These are phyloP conservation scores for Gibbula magus DNA, from an alignment of 2,888 invertebrate genomes.

Conservation along the genomic window DNA sequence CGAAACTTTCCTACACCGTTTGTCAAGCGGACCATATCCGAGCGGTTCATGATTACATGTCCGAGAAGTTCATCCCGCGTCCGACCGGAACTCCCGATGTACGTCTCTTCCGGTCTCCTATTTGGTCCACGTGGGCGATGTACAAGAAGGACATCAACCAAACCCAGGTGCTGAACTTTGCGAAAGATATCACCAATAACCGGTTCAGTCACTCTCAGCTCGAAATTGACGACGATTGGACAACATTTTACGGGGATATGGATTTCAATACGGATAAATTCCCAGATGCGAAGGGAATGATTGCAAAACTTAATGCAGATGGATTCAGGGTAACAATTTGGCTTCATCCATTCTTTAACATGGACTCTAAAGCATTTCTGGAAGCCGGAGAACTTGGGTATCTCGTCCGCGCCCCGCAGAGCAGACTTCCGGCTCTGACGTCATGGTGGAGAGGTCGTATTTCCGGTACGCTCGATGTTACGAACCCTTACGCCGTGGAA, in stretches of 20 bases:
- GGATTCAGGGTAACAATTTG: constrained; percentile 88
- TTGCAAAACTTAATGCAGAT: constrained; percentile 78
- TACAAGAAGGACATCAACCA: constrained; percentile 84
- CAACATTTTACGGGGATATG: constrained; percentile 88
- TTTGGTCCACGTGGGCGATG: constrained; percentile 93
- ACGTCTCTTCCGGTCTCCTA: constrained; percentile 85
- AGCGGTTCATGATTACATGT: constrained; percentile 73
- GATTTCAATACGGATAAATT: constrained; percentile 84
- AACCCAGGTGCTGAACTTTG: constrained; percentile 60
- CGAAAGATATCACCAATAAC: constrained; percentile 53
- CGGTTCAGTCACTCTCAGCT: constrained; percentile 66
- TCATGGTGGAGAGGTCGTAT: constrained; percentile 87
- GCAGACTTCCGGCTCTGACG: constrained; percentile 73
- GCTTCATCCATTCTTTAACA: constrained; percentile 77
- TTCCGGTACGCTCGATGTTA: constrained; percentile 89
- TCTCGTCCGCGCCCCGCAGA: constrained; percentile 74
- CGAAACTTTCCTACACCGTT: constrained; percentile 43
- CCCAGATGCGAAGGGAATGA: constrained; percentile 81
- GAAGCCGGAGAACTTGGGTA: constrained; percentile 82
- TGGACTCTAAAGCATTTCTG: constrained; percentile 88
- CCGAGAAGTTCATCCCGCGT: constrained; percentile 80
- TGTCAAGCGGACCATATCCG: constrained; percentile 53
- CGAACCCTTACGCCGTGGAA: constrained; percentile 86
- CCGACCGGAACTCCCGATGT: constrained; percentile 81
- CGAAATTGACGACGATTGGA: constrained; percentile 91